These are phyloP conservation scores for Hippopotamus amphibius DNA, from an alignment of 2,113 vertebrate species.

Conservation along the genomic window DNA sequence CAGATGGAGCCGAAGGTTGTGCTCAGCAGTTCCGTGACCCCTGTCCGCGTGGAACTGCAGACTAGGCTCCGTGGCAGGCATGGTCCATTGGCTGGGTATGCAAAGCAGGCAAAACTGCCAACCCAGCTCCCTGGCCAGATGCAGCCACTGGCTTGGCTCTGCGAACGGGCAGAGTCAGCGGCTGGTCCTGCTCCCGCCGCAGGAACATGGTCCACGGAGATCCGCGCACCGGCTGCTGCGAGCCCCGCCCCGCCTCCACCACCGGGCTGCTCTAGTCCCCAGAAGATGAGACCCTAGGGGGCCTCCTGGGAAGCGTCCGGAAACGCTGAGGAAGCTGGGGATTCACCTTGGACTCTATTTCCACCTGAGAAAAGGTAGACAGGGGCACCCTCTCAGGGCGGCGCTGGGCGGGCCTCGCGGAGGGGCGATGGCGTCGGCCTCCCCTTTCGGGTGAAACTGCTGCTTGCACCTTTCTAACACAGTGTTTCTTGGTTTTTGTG, in stretches of 20 bases:
- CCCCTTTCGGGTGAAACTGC: not conserved
- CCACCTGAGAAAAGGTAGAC: not conserved
- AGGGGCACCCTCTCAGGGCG: no score
- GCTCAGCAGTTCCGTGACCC: no score
- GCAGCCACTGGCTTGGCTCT: not conserved
- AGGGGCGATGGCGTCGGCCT: fast-evolving
- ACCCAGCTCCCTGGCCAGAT: no score
- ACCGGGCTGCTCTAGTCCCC: no score
- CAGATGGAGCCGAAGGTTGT: not conserved
- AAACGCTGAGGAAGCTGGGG: not conserved
- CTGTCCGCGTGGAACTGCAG: fast-evolving
- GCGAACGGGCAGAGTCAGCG: not conserved
- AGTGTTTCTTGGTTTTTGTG: not conserved
- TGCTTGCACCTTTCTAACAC: not conserved
- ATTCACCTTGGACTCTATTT: no score
- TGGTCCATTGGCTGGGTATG: not conserved
- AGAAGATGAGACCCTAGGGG: not conserved
- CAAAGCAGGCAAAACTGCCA: not conserved
- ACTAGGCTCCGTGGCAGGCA: not conserved
- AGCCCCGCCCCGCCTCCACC: fast-evolving
- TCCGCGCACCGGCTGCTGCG: fast-evolving
- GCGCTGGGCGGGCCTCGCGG: fast-evolving
- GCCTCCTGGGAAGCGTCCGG: not conserved
- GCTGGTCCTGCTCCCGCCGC: not conserved
- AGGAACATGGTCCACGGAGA: not conserved